Evolutionary conservation across 2,113 vertebrate genomes (phyloP).

Genomic region (Actenoides lindsayi): DNA sequence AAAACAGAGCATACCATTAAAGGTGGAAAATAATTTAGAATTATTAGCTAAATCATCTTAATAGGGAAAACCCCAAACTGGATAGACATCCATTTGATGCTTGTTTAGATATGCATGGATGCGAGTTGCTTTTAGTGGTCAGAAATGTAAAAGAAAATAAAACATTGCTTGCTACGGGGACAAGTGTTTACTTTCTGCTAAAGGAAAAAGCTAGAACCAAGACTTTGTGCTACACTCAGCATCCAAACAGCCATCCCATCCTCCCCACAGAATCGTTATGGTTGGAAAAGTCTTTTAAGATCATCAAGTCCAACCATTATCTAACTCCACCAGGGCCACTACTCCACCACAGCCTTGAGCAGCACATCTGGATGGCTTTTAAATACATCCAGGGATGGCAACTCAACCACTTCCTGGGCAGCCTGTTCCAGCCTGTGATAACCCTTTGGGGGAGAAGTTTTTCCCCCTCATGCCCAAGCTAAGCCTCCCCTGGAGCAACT

Average conservation of each 20-base stretch:
- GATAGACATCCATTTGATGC: background rate
- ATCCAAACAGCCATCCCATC: background rate
- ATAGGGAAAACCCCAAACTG: background rate
- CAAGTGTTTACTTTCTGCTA: background rate
- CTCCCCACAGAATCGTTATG: too few species aligned
- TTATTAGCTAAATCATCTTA: background rate
- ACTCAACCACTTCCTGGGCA: too few species aligned
- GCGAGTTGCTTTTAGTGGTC: background rate
- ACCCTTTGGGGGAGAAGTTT: too few species aligned
- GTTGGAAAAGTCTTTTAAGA: too few species aligned
- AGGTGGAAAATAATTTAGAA: background rate
- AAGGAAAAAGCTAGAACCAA: background rate
- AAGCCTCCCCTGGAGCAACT: too few species aligned
- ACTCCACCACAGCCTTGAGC: too few species aligned
- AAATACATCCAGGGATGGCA: too few species aligned
- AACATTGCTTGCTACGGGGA: background rate
- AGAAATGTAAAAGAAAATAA: background rate
- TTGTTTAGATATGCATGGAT: background rate
- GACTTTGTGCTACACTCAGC: background rate
- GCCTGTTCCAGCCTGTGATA: too few species aligned
- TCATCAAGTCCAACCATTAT: too few species aligned
- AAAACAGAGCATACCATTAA: background rate
- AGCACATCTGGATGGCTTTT: too few species aligned
- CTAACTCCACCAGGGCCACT: too few species aligned
- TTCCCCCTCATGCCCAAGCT: too few species aligned